Evolutionary conservation across 1,140 invertebrate species (phyloP).

Genomic region (Procambarus clarkii): DNA sequence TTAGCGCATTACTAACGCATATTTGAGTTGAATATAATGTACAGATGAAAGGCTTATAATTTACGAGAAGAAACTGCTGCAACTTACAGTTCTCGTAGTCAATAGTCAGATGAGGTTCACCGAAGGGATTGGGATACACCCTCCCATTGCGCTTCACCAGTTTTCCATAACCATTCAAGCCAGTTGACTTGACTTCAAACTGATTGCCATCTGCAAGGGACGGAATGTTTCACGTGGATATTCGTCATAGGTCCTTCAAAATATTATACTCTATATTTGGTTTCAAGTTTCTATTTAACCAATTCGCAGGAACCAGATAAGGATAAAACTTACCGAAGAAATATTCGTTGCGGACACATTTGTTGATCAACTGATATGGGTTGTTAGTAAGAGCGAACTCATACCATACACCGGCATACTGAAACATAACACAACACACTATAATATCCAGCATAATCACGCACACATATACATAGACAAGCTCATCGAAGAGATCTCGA

Average conservation of each 20-base stretch:
- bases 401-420: conserved; percentile 36
- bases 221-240: not conserved
- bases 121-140: conserved; percentile 27
- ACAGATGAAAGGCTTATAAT: too few species aligned
- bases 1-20: not conserved
- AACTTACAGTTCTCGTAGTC: conserved; percentile 24
- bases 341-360: conserved; percentile 19
- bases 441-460: too few species aligned
- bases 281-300: too few species aligned
- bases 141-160: not conserved
- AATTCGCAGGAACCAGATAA: not conserved
- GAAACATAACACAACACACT: not conserved
- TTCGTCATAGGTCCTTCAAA: not conserved
- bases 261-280: not conserved
- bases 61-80: not conserved
- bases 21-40: too few species aligned
- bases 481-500: too few species aligned
- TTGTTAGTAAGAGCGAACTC: conserved; percentile 8
- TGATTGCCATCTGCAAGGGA: not conserved
- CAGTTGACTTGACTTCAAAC: not conserved
- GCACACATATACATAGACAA: too few species aligned
- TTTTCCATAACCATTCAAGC: not conserved
- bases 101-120: conserved; percentile 13
- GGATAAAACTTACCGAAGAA: not conserved
- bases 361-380: conserved; percentile 20